A percentile compares a stretch with the other conserved stretches of the same genome.
Evolutionary conservation across 1,140 invertebrate species (phyloP).

Genomic region (Papilio machaon): DNA sequence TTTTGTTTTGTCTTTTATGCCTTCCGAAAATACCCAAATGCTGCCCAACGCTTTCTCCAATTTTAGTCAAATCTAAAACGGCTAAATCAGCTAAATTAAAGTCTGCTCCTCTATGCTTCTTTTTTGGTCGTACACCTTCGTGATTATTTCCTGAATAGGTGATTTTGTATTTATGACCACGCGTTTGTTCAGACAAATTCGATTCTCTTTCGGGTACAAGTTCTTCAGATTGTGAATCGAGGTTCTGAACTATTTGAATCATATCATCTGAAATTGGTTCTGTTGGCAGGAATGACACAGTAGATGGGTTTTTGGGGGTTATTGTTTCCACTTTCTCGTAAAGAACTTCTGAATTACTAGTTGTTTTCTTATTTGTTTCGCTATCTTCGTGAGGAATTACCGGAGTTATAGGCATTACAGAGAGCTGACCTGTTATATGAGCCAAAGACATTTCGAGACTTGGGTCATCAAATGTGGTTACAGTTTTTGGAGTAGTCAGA

Average conservation of each 20-base stretch:
- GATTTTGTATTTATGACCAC: constrained; percentile 47
- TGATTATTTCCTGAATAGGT: constrained; percentile 50
- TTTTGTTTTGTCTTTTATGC: constrained; percentile 67
- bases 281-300: constrained; percentile 52
- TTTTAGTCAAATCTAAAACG: constrained; percentile 70
- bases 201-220: constrained; percentile 51
- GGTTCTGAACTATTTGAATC: constrained; percentile 70
- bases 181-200: constrained; percentile 56
- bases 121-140: constrained; percentile 60
- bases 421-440: constrained; percentile 79
- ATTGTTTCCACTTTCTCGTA: constrained; percentile 73
- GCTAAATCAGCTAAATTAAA: constrained; percentile 73
- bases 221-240: constrained; percentile 70
- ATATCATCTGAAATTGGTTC: constrained; percentile 65
- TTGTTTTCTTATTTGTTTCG: constrained; percentile 50
- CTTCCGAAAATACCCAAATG: constrained; percentile 74
- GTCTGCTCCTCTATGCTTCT: constrained; percentile 60
- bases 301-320: constrained; percentile 68
- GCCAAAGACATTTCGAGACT: constrained; percentile 79
- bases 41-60: constrained; percentile 74
- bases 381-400: constrained; percentile 63
- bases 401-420: constrained; percentile 72
- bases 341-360: constrained; percentile 49
- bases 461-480: constrained; percentile 73
- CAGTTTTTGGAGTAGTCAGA: constrained; percentile 60